Percentiles rank a stretch among this genome's conserved stretches.
phyloP scores from a whole-genome alignment of 2,113 vertebrate species.

The Paratilapia polleni region DNA sequence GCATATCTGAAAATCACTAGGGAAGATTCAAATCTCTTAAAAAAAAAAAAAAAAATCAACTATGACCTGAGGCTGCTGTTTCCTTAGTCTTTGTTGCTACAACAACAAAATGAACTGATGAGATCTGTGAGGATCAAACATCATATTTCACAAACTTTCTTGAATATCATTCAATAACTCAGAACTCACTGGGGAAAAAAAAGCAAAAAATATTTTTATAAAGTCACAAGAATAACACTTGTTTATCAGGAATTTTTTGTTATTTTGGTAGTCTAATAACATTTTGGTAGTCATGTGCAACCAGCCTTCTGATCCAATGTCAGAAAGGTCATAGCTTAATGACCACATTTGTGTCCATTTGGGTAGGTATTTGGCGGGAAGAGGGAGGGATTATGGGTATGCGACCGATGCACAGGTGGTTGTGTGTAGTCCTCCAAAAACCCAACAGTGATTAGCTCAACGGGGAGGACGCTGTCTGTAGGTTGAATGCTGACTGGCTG shows the following conservation, averaged over 20 bases:
- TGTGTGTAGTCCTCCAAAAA: not conserved
- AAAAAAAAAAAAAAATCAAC: not conserved
- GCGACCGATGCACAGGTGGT: not conserved
- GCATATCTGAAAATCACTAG: not conserved
- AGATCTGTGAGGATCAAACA: not conserved
- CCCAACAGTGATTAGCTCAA: no score
- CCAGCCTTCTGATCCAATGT: not conserved
- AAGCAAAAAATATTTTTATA: not conserved
- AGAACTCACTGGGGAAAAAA: not conserved
- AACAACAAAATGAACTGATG: not conserved
- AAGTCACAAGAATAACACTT: not conserved
- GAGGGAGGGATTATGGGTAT: not conserved
- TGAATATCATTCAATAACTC: no score
- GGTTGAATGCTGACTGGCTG: not conserved
- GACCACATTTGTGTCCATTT: not conserved
- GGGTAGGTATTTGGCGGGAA: not conserved
- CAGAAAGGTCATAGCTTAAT: not conserved
- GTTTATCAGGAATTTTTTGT: not conserved
- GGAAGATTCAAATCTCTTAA: not conserved
- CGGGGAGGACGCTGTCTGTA: not conserved
- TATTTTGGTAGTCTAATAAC: not conserved
- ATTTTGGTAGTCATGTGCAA: not conserved
- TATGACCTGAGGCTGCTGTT: not conserved
- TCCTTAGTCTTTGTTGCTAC: not conserved
- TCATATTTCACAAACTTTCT: no score